Evolutionary conservation across 2,888 invertebrate genomes (phyloP).

Genomic region (Ophraella communa): DNA sequence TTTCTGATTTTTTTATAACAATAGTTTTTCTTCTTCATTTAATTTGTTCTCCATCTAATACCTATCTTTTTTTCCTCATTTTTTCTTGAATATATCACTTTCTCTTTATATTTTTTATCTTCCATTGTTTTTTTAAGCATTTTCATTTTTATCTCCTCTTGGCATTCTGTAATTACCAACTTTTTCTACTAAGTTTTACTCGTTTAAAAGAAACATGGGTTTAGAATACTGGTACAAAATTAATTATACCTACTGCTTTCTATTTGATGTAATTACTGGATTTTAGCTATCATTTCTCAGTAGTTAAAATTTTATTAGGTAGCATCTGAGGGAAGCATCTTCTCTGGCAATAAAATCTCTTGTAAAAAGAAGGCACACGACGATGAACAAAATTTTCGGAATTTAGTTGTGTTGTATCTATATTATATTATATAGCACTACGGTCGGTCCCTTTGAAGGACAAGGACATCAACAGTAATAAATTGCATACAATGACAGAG

Average conservation of each 20-base stretch:
- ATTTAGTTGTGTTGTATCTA: not conserved
- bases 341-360: not conserved
- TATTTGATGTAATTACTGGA: not conserved
- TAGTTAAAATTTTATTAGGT: not conserved
- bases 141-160: too few relatives aligned
- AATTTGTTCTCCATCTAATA: too few relatives aligned
- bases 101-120: too few relatives aligned
- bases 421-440: not conserved
- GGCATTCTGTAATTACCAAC: too few relatives aligned
- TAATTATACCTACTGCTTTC: not conserved
- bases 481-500: conserved; percentile 14
- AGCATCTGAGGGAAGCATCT: not conserved
- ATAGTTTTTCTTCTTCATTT: too few relatives aligned
- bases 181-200: too few relatives aligned
- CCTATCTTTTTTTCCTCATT: too few relatives aligned
- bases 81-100: too few relatives aligned
- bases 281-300: not conserved
- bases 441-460: conserved; percentile 15
- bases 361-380: conserved; percentile 9
- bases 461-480: conserved; percentile 15
- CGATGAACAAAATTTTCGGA: conserved; percentile 1
- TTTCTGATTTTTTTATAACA: too few relatives aligned
- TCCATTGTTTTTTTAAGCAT: too few relatives aligned
- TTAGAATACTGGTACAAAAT: too few relatives aligned
- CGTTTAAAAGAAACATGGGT: too few relatives aligned